phyloP scores from a whole-genome alignment of 1,140 invertebrate genomes.

The Cryptotermes secundus region DNA sequence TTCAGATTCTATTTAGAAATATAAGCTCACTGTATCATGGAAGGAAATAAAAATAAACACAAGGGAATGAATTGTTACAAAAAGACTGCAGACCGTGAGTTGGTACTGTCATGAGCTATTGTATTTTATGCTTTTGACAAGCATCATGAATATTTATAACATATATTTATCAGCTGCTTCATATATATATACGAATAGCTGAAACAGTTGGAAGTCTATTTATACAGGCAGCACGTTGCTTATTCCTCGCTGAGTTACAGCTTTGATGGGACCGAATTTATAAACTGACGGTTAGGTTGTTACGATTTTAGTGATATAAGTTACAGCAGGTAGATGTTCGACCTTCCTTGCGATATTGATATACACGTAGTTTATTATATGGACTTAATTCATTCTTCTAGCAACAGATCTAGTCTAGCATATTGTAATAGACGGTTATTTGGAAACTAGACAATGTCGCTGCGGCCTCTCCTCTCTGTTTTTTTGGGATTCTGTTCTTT shows the following conservation, averaged over 20 bases:
- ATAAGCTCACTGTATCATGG: neutral
- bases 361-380: too few species aligned
- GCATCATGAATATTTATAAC: slow-evolving; percentile 12
- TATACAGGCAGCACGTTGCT: neutral
- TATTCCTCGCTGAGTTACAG: neutral
- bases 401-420: too few species aligned
- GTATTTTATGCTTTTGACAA: slow-evolving; percentile 8
- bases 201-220: slow-evolving; percentile 10
- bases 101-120: neutral
- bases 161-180: neutral
- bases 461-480: too few species aligned
- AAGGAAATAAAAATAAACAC: neutral
- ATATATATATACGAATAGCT: neutral
- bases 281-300: neutral
- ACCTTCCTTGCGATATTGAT: neutral
- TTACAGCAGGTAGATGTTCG: neutral
- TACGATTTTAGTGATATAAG: neutral
- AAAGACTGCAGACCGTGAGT: neutral
- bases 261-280: neutral
- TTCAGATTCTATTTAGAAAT: neutral
- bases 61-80: neutral
- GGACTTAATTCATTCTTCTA: neutral
- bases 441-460: too few species aligned
- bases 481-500: too few species aligned
- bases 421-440: too few species aligned